Conservation (phyloP, 2,797 vertebrate genomes). For the Lacerta viridis region DNA sequence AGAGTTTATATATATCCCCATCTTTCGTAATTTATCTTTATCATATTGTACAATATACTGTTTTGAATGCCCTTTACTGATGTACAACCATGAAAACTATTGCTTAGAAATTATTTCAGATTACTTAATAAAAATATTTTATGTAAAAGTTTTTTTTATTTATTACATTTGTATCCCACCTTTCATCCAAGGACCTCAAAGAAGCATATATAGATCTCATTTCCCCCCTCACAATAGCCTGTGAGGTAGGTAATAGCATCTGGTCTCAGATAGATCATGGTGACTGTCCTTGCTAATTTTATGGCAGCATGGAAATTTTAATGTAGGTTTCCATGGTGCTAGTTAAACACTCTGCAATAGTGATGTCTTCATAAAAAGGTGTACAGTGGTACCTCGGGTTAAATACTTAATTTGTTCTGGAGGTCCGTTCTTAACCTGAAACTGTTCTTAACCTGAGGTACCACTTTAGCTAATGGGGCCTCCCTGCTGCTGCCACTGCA, state of each 20-base stretch:
- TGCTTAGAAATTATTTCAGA: slow-evolving; percentile 11
- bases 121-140: slow-evolving; percentile 25
- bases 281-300: background rate
- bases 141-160: background rate
- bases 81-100: slow-evolving; percentile 39
- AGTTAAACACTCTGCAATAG: background rate
- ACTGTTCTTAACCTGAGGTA: too few species aligned
- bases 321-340: too few species aligned
- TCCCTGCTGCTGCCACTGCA: too few species aligned
- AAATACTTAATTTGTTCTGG: too few species aligned
- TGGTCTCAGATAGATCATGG: background rate
- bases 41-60: slow-evolving; percentile 10
- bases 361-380: background rate
- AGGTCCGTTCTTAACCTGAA: too few species aligned
- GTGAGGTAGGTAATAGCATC: background rate
- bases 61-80: slow-evolving; percentile 22
- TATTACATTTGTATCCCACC: background rate
- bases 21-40: background rate
- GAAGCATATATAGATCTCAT: too few species aligned
- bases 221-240: too few species aligned
- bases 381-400: too few species aligned
- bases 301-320: too few species aligned
- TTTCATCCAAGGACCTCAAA: too few species aligned
- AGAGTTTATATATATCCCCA: background rate
- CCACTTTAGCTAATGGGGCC: too few species aligned